Base-by-base conservation (phyloP, 2,113 vertebrate genomes). In the Fulmarus glacialis region DNA sequence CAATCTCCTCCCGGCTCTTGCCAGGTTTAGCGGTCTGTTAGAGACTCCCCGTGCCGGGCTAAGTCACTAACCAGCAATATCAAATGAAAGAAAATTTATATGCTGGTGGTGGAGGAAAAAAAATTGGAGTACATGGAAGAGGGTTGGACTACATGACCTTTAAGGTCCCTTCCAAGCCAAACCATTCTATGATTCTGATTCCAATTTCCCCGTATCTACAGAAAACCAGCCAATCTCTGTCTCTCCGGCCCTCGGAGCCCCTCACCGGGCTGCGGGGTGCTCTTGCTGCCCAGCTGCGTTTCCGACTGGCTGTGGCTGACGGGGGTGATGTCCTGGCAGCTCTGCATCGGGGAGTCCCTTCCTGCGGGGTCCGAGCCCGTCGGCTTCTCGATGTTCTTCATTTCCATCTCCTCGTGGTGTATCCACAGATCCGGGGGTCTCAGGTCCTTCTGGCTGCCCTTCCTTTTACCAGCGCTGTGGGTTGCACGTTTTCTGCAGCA, bases 391-490 rank as follows among this genome's bases (percentile, higher is more conserved):
- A 99, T 99, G 95, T 99, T 99, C 97, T 99, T 99, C 98, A 99
- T 99, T 96, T 99, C 99, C 99, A 99, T 99, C 97, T 99, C 99
- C 96, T 99, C 99, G 3, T 99, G 99, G 82, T 99, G 99, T 80
- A 99, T 99, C 99, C 99, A 99, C 20, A 99, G 98, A 91, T 99
- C 99, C 0, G 99, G 99, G 17, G 99, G 99, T 27, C 99, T 96
- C 67, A 99, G 98, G 93, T 99, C 99, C 97, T 99, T 99, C 97
- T 99, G 99, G 93, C 99, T 99, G 88, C 99, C 99, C 77, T 99
- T 99, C 85, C 99, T 98, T 72, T 99, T 99, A 19, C 98, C 98
- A 38, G 97, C 98, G 9, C 99, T 99, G 97, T 99, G 99, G 48
- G 99, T 98, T 23, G 98, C 98, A n/a, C 99, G 97, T 93, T 99